A percentile compares a stretch with the other conserved stretches of the same genome.
phyloP scores from a whole-genome alignment of 2,797 vertebrate species.

The Prionace glauca region DNA sequence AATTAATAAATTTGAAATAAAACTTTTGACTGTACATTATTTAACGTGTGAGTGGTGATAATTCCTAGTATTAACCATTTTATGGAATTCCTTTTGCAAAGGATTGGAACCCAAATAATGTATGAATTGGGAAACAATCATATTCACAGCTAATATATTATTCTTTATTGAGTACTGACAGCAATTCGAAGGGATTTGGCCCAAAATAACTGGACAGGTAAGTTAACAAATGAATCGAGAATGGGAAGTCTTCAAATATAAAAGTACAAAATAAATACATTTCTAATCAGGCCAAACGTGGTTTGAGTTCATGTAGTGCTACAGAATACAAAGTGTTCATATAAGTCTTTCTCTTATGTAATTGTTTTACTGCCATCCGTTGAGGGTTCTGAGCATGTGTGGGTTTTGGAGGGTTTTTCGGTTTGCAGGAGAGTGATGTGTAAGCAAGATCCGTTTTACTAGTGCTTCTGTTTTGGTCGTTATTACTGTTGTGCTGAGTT shows the following conservation, averaged over 20 bases:
- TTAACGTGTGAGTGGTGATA: background rate
- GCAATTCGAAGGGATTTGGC: background rate
- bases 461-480: no score
- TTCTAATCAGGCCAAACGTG: background rate
- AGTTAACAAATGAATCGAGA: background rate
- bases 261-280: background rate
- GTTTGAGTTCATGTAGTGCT: no score
- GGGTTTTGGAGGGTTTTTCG: no score
- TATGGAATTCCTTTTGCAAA: background rate
- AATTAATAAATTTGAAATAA: background rate
- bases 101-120: background rate
- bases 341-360: no score
- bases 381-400: no score
- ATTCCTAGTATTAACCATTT: background rate
- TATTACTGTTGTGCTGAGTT: no score
- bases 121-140: background rate
- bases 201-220: background rate
- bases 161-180: background rate
- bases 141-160: background rate
- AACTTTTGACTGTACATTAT: background rate
- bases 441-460: no score
- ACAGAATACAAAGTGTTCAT: no score
- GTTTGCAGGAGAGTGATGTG: no score
- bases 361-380: no score
- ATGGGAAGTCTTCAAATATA: background rate